phyloP scores from a whole-genome alignment of 2,888 invertebrate species.

The Lepidonotus clava region DNA sequence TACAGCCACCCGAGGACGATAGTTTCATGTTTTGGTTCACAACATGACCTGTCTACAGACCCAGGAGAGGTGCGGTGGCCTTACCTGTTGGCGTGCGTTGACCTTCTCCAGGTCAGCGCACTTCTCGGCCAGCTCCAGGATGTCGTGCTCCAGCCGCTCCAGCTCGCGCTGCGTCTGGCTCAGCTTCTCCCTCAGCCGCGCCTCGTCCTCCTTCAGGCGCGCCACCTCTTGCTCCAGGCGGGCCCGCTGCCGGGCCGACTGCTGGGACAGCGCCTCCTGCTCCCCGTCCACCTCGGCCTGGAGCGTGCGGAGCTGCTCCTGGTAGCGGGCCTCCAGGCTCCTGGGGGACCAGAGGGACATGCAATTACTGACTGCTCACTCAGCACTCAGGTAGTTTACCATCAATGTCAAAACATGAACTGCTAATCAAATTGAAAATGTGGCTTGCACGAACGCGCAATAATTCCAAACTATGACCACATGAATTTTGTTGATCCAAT shows the following conservation, averaged over 20 bases:
- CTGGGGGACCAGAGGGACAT: constrained; percentile 76
- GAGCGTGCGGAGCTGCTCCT: constrained; percentile 87
- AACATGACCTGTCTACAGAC: too few relatives aligned
- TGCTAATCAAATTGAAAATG: neutral
- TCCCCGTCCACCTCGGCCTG: constrained; percentile 86
- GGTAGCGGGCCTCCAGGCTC: constrained; percentile 88
- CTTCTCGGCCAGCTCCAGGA: constrained; percentile 81
- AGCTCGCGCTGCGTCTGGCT: constrained; percentile 84
- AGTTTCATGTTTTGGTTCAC: too few relatives aligned
- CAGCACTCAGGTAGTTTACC: neutral
- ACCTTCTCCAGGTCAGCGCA: constrained; percentile 83
- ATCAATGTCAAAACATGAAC: neutral
- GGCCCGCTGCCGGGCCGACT: constrained; percentile 79
- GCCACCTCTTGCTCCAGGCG: constrained; percentile 85
- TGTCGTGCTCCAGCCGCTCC: constrained; percentile 84
- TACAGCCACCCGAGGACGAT: too few relatives aligned
- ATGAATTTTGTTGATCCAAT: neutral
- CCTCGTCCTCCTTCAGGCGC: constrained; percentile 86
- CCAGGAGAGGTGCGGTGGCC: too few relatives aligned
- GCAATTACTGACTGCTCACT: neutral
- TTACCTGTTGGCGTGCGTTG: constrained; percentile 73
- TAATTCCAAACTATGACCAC: neutral
- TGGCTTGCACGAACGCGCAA: neutral
- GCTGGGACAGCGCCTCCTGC: constrained; percentile 70
- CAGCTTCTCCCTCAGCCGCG: constrained; percentile 85